phyloP scores from a whole-genome alignment of 2,113 vertebrate species.

The Arothron firmamentum region DNA sequence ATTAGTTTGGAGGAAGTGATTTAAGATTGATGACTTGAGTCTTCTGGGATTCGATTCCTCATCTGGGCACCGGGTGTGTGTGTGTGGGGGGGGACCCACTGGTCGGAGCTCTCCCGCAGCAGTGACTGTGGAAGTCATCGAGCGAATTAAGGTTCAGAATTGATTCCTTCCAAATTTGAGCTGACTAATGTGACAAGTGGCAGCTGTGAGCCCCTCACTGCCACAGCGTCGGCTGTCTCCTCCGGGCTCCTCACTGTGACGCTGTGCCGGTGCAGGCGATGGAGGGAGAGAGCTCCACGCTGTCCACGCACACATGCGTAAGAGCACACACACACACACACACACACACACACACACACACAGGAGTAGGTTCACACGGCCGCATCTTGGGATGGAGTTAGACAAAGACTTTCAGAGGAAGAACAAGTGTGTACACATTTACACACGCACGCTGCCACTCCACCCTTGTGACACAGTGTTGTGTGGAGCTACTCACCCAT shows the following conservation, averaged over 20 bases:
- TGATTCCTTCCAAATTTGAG: slow-evolving; percentile 80
- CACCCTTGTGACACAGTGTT: slow-evolving; percentile 64
- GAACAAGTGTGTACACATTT: slow-evolving; percentile 34
- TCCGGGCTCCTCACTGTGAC: slow-evolving; percentile 79
- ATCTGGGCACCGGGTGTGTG: slow-evolving; percentile 17
- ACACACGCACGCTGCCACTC: slow-evolving; percentile 32
- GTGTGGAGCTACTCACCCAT: slow-evolving; percentile 71
- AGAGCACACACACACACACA: slow-evolving; percentile 5
- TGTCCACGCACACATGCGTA: slow-evolving; percentile 16
- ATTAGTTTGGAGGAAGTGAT: slow-evolving; percentile 77
- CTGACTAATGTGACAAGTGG: slow-evolving; percentile 80
- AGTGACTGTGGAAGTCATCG: slow-evolving; percentile 73
- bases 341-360: slow-evolving; percentile 5
- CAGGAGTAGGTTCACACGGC: slow-evolving; percentile 38
- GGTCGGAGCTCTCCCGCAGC: slow-evolving; percentile 64
- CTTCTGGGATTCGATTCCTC: slow-evolving; percentile 70
- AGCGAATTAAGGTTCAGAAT: slow-evolving; percentile 77
- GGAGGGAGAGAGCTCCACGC: slow-evolving; percentile 47
- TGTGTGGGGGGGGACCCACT: slow-evolving; percentile 24
- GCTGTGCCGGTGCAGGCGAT: slow-evolving; percentile 60
- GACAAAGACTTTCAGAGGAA: slow-evolving; percentile 51
- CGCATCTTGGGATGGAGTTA: slow-evolving; percentile 54
- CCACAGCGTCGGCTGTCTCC: slow-evolving; percentile 72
- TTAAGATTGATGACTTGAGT: slow-evolving; percentile 82
- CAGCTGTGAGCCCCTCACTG: slow-evolving; percentile 73